Percentiles rank a stretch among this genome's conserved stretches.
Conservation (phyloP, 2,888 invertebrate species). For the Thera obeliscata region DNA sequence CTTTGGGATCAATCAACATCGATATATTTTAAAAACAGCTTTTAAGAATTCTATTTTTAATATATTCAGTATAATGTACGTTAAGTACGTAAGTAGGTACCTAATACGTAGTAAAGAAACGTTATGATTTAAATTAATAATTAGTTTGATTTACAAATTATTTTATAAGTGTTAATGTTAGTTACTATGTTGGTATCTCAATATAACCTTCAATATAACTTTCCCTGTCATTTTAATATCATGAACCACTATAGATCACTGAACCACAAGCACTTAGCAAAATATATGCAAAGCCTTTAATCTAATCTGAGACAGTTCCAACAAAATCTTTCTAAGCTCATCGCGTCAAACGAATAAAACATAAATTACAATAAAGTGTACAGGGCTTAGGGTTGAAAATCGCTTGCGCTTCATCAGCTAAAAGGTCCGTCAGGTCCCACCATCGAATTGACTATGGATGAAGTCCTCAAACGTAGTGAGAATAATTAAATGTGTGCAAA, state of each 20-base stretch:
- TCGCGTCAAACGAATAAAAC: constrained; percentile 41
- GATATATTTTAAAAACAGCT: no score
- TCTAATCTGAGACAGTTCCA: constrained; percentile 37
- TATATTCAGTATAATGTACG: no score
- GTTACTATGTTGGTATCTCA: background rate
- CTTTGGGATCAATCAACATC: no score
- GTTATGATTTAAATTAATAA: background rate
- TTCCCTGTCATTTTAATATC: background rate
- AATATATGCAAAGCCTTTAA: constrained; percentile 40
- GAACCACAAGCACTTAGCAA: constrained; percentile 36
- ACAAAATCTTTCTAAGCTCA: constrained; percentile 34
- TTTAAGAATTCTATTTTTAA: no score
- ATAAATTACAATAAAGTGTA: constrained; percentile 54
- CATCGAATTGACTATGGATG: constrained; percentile 74
- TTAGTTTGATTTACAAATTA: background rate
- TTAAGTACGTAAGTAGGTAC: no score
- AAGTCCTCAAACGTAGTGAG: constrained; percentile 46
- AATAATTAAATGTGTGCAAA: constrained; percentile 37
- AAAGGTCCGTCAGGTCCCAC: constrained; percentile 58
- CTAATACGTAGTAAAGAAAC: no score
- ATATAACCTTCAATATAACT: constrained; percentile 10
- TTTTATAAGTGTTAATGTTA: background rate
- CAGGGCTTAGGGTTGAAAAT: constrained; percentile 50
- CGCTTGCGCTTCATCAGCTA: constrained; percentile 65
- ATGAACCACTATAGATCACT: constrained; percentile 23